Conservation (phyloP, 2,888 invertebrate species). For the Pristionchus fissidentatus region DNA sequence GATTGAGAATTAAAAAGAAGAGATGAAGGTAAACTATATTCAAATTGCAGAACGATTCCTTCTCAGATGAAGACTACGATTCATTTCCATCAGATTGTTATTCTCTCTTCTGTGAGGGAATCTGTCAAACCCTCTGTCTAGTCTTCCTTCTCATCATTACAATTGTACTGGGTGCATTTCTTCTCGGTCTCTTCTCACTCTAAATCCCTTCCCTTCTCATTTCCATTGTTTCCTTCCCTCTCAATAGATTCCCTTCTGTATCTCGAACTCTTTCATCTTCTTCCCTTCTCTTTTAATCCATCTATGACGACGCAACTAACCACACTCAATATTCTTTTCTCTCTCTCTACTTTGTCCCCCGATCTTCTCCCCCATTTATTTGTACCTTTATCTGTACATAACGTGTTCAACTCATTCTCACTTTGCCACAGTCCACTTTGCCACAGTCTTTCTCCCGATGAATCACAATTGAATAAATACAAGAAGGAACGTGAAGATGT, state of each 20-base stretch:
- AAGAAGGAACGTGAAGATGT: not conserved
- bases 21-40: no score
- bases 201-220: not conserved
- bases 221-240: no score
- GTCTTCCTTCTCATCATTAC: not conserved
- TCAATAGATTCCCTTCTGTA: not conserved
- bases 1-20: no score
- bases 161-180: not conserved
- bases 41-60: constrained; percentile 10
- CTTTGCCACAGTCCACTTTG: not conserved
- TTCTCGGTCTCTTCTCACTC: constrained; percentile 19
- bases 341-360: not conserved
- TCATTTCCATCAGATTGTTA: constrained; percentile 28
- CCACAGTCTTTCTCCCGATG: no score
- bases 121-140: constrained; percentile 24
- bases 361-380: not conserved
- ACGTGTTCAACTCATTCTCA: constrained; percentile 11
- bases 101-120: constrained; percentile 29
- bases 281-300: not conserved
- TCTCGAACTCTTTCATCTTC: not conserved
- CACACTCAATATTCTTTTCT: not conserved
- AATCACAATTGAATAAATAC: no score
- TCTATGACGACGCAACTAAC: not conserved
- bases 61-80: constrained; percentile 29
- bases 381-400: constrained; percentile 23